Percentiles rank a stretch among this genome's conserved stretches.
Conservation (phyloP, 2,797 vertebrate species). For the Fratercula arctica region DNA sequence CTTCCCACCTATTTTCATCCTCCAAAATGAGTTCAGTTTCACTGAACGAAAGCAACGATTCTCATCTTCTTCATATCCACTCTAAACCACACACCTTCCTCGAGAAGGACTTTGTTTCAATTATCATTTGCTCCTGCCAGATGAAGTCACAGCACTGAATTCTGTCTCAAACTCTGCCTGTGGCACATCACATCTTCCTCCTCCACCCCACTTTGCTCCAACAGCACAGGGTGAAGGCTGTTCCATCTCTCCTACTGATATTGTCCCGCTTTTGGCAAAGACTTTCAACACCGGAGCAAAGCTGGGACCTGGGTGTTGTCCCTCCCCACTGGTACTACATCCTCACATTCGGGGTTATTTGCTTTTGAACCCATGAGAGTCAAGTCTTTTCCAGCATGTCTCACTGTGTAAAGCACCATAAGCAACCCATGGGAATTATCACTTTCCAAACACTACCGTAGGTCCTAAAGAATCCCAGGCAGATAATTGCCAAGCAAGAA, state of each 20-base stretch:
- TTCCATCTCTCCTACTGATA: neutral
- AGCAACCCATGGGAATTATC: neutral
- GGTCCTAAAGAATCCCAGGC: neutral
- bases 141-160: neutral
- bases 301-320: accelerated
- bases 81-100: neutral
- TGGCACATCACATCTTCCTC: neutral
- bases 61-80: neutral
- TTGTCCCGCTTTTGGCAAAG: neutral
- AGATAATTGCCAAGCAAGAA: neutral
- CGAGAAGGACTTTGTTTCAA: neutral
- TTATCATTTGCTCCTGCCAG: neutral
- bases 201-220: neutral
- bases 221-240: neutral
- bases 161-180: neutral
- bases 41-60: neutral
- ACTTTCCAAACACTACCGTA: neutral
- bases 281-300: neutral
- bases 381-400: neutral
- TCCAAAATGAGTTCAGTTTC: neutral
- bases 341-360: neutral
- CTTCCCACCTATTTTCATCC: neutral
- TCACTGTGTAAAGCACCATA: neutral
- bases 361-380: accelerated
- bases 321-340: neutral